Evolutionary conservation across 2,888 invertebrate genomes (phyloP).

Genomic region (Penaeus monodon): DNA sequence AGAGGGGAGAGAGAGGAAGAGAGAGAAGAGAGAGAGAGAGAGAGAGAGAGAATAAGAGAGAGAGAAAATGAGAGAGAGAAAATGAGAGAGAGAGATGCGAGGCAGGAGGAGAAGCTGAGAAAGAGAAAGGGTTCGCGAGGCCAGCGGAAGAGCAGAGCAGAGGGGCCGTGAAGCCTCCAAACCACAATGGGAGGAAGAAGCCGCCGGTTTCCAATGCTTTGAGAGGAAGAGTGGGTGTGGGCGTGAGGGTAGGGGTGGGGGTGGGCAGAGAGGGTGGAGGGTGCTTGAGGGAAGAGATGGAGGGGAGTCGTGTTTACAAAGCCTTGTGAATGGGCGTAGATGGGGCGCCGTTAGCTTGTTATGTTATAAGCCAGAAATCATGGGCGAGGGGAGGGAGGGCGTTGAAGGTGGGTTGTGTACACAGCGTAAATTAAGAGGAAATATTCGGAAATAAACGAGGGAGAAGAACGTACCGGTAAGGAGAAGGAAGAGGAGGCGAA

Average conservation of each 20-base stretch:
- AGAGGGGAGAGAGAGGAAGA: background rate
- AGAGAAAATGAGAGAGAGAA: background rate
- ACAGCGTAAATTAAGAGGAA: background rate
- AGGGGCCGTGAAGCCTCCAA: too few relatives aligned
- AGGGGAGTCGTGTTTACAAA: background rate
- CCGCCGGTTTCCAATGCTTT: background rate
- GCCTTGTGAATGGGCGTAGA: background rate
- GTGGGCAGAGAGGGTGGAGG: too few relatives aligned
- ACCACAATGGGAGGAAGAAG: background rate
- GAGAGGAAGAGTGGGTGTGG: background rate
- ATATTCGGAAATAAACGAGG: background rate
- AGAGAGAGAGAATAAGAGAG: background rate
- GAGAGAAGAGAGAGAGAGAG: background rate
- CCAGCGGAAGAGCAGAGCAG: too few relatives aligned
- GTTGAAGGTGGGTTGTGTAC: background rate
- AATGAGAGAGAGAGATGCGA: background rate
- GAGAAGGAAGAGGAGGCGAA: slow-evolving; percentile 1
- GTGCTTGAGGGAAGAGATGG: background rate
- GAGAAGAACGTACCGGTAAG: background rate
- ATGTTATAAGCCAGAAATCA: too few relatives aligned
- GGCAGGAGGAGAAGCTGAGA: background rate
- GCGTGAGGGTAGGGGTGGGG: background rate
- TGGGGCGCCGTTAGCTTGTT: too few relatives aligned
- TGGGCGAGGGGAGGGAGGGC: background rate
- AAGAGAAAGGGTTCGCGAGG: too few relatives aligned